These are phyloP conservation scores for Chlamydotis undulata DNA, from an alignment of 2,113 vertebrate genomes.

Conservation along the genomic window DNA sequence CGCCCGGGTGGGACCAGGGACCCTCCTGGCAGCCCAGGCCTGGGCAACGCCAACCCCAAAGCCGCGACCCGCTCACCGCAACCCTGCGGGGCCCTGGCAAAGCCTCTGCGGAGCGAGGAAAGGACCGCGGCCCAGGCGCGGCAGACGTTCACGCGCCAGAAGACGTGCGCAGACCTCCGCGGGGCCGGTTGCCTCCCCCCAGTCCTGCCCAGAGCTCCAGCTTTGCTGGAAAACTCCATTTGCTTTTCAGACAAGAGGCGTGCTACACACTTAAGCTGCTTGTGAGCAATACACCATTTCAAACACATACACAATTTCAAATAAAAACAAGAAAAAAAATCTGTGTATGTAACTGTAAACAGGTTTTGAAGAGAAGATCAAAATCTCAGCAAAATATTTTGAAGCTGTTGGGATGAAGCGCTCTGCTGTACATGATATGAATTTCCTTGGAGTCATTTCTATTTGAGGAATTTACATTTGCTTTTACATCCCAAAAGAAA, in stretches of 20 bases:
- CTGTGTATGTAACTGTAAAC: neutral
- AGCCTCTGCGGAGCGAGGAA: rapidly evolving
- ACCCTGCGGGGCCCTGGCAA: rapidly evolving
- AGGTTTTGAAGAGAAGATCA: conserved; percentile 66
- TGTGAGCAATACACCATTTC: neutral
- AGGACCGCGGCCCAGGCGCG: rapidly evolving
- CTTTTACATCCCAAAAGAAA: neutral
- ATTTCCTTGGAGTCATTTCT: conserved; percentile 27
- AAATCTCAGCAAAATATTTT: conserved; percentile 40
- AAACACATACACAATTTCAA: neutral
- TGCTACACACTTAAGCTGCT: neutral
- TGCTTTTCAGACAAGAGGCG: neutral
- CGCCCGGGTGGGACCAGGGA: rapidly evolving
- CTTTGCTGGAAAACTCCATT: neutral
- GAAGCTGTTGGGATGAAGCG: conserved; percentile 26
- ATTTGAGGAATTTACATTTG: neutral
- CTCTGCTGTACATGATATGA: neutral
- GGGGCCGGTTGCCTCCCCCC: rapidly evolving
- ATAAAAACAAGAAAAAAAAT: neutral
- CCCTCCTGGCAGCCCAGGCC: neutral
- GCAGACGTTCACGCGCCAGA: no score
- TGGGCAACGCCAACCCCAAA: neutral
- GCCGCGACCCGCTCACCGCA: rapidly evolving
- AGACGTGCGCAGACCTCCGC: rapidly evolving
- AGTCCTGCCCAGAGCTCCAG: neutral